Percentiles rank a stretch among this genome's conserved stretches.
phyloP scores from a whole-genome alignment of 1,140 invertebrate genomes.

The Drosophila leontia region DNA sequence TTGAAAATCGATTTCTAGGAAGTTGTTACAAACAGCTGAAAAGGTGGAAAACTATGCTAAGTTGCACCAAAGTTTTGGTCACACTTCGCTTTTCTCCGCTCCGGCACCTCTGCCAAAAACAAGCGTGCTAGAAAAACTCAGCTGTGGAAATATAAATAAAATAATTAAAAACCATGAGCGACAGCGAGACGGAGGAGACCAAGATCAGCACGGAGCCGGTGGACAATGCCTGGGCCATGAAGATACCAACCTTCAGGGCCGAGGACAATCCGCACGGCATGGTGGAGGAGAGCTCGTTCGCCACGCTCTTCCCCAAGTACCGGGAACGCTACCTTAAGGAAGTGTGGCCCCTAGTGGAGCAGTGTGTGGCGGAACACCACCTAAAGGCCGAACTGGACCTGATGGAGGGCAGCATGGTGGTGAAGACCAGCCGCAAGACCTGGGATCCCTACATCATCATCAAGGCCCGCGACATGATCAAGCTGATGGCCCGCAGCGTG shows the following conservation, averaged over 20 bases:
- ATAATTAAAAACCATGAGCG: slow-evolving; percentile 60
- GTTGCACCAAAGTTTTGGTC: neutral
- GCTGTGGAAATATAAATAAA: slow-evolving; percentile 8
- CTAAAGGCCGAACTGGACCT: slow-evolving; percentile 97
- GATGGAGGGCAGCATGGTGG: slow-evolving; percentile 97
- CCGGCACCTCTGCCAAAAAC: slow-evolving; percentile 38
- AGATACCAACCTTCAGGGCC: slow-evolving; percentile 95
- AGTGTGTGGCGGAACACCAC: slow-evolving; percentile 91
- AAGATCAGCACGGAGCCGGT: slow-evolving; percentile 86
- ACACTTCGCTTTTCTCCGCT: neutral
- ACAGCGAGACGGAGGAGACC: slow-evolving; percentile 59
- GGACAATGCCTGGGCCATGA: slow-evolving; percentile 94
- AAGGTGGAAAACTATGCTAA: neutral
- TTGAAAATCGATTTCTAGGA: neutral
- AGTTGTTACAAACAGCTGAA: neutral
- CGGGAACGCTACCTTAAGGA: slow-evolving; percentile 98
- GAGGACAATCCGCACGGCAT: slow-evolving; percentile 96
- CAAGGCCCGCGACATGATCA: slow-evolving; percentile 98
- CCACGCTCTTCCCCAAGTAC: slow-evolving; percentile 92
- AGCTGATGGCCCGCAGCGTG: slow-evolving; percentile 97
- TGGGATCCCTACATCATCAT: slow-evolving; percentile 99
- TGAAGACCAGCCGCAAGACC: slow-evolving; percentile 97
- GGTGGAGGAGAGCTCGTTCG: slow-evolving; percentile 89
- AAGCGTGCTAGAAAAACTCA: slow-evolving; percentile 52
- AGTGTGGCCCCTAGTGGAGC: slow-evolving; percentile 97